These are phyloP conservation scores for Sorex maritimensis DNA, from an alignment of 2,797 vertebrate genomes.

Conservation along the genomic window DNA sequence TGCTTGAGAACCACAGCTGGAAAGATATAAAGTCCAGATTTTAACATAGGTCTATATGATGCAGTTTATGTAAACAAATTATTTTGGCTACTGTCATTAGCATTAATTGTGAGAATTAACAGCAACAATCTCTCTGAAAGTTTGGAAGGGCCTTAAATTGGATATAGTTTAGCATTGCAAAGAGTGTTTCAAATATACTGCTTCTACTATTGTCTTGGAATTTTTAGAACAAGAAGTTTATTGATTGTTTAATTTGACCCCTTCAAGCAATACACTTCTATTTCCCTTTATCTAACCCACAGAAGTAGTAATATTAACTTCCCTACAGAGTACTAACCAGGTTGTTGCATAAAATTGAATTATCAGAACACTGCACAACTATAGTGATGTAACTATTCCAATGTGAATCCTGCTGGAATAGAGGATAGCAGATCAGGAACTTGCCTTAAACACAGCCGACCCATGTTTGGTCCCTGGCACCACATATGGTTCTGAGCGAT, in stretches of 20 bases:
- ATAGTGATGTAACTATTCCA: not conserved
- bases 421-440: too few relatives aligned
- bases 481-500: too few relatives aligned
- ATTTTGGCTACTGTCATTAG: not conserved
- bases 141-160: not conserved
- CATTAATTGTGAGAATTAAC: conserved; percentile 37
- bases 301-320: not conserved
- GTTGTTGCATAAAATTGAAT: not conserved
- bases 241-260: conserved; percentile 38
- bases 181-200: not conserved
- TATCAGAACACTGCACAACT: too few relatives aligned
- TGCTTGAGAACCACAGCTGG: not conserved
- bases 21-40: not conserved
- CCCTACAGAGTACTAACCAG: not conserved
- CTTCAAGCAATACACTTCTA: conserved; percentile 1
- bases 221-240: conserved; percentile 39
- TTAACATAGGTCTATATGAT: not conserved
- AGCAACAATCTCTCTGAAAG: not conserved
- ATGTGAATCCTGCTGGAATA: not conserved
- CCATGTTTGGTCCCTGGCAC: too few relatives aligned
- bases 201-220: not conserved
- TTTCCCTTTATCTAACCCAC: not conserved
- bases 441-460: too few relatives aligned
- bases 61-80: conserved; percentile 18
- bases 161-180: not conserved